Conservation (phyloP, 1,140 invertebrate genomes). For the Drosophila obscura region DNA sequence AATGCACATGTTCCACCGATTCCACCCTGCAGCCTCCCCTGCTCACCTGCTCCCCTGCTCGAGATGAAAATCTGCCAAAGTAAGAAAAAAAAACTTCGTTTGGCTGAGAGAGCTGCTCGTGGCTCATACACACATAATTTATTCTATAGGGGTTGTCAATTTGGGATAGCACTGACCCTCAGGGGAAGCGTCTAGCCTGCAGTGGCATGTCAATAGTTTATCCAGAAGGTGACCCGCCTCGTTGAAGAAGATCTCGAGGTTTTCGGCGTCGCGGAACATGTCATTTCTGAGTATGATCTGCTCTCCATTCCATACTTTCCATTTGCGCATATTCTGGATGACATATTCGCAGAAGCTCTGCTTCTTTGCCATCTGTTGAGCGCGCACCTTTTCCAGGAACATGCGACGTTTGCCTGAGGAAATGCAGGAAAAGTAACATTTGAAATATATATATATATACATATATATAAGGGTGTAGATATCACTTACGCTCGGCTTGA, state of each 20-base stretch:
- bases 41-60: no score
- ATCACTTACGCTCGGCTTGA: conserved; percentile 30
- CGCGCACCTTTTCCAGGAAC: neutral
- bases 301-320: conserved; percentile 27
- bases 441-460: no score
- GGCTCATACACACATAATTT: no score
- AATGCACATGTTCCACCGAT: conserved; percentile 53
- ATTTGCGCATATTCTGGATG: conserved; percentile 41
- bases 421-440: neutral
- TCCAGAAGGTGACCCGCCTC: conserved; percentile 11
- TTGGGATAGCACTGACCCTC: neutral
- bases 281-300: neutral
- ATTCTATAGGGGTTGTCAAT: neutral
- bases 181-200: neutral
- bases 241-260: conserved; percentile 11
- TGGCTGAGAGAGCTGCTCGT: no score
- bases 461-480: neutral
- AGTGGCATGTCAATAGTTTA: conserved; percentile 18
- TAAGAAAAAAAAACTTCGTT: no score
- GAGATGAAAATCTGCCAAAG: no score
- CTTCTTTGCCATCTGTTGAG: neutral
- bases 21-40: no score
- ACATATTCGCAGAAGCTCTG: conserved; percentile 48
- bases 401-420: conserved; percentile 22
- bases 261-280: conserved; percentile 1